Evolutionary conservation across 2,797 vertebrate species (phyloP), one percentile per base, ranked within the genome.

Genomic region (Etheostoma perlongum): DNA sequence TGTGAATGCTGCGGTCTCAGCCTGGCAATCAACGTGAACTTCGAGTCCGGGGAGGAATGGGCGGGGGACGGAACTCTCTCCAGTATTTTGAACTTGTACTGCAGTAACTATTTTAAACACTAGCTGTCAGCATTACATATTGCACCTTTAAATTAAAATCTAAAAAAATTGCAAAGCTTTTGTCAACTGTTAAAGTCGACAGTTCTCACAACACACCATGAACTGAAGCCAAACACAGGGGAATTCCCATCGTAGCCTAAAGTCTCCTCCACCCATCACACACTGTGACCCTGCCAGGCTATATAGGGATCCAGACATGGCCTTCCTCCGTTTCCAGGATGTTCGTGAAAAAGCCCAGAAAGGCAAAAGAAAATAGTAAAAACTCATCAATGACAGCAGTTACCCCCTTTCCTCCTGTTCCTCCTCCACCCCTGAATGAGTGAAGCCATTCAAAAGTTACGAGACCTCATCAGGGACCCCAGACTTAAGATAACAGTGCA

Each of bases 401-500:
- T 75, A 86, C 74, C 84, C 83, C 82, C 84, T 79, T 90, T 86
- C 87, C 91, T 87, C 86, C 61, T 10, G 67, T 80, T 63, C 51
- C 63, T 58, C 73, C 64, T 67, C 74, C 59, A 66, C 72, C 81
- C 57, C 64, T 74, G 55, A 77, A 89, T 58, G 64, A 72, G 58
- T n/a, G 25, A 67, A 74, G 72, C 33, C 60, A 82, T 85, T 67
- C 25, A 65, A 69, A 60, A n/a, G 73, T 61, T 23, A 51, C 27
- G 2, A 74, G 85, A 87, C 87, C 89, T 90, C 76, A 79, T 86
- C 76, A 67, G 79, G 59, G 49, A 69, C 79, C 77, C 49, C 5
- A 58, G 80, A 89, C 87, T 90, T 91, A 91, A 85, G 88, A 91
- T 90, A 93, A 93, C 91, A 92, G 33, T 14, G 67, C 71, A 67